Conservation (phyloP, 2,888 invertebrate species). For the Drosophila fungiperda region DNA sequence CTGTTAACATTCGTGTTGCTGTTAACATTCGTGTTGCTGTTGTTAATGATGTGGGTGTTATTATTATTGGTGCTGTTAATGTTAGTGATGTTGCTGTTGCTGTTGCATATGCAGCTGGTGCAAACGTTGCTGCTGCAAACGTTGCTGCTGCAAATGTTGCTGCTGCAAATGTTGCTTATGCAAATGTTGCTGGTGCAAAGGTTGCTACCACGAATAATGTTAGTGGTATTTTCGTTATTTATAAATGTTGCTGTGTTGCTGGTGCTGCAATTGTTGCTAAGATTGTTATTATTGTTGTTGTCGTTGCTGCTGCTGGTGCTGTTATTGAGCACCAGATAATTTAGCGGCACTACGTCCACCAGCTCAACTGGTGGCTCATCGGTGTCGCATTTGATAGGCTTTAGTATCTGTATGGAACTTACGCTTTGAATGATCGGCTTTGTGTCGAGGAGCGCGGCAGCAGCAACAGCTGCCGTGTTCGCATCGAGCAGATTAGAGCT, state of each 20-base stretch:
- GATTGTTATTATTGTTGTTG: neutral
- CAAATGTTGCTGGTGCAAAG: constrained; percentile 3
- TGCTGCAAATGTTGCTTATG: constrained; percentile 1
- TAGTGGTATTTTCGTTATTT: neutral
- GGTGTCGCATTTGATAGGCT: constrained; percentile 8
- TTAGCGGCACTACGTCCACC: constrained; percentile 7
- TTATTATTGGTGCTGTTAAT: constrained; percentile 2
- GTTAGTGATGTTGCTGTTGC: neutral
- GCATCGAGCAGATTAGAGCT: constrained; percentile 85
- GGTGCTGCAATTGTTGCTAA: neutral
- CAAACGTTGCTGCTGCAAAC: constrained; percentile 1
- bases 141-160: neutral
- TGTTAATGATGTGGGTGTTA: constrained; percentile 2
- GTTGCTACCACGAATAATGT: constrained; percentile 13
- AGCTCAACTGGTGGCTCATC: constrained; percentile 26
- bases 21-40: constrained; percentile 12
- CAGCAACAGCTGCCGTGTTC: constrained; percentile 85
- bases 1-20: constrained; percentile 1
- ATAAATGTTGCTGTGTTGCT: neutral
- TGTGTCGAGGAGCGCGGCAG: constrained; percentile 87
- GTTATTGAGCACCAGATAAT: constrained; percentile 17
- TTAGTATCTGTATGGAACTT: constrained; percentile 86
- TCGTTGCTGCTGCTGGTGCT: neutral
- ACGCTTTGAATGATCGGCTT: constrained; percentile 91
- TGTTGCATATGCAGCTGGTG: constrained; percentile 1